Evolutionary conservation across 2,797 vertebrate genomes (phyloP).

Genomic region (Phoxinus dragarum): DNA sequence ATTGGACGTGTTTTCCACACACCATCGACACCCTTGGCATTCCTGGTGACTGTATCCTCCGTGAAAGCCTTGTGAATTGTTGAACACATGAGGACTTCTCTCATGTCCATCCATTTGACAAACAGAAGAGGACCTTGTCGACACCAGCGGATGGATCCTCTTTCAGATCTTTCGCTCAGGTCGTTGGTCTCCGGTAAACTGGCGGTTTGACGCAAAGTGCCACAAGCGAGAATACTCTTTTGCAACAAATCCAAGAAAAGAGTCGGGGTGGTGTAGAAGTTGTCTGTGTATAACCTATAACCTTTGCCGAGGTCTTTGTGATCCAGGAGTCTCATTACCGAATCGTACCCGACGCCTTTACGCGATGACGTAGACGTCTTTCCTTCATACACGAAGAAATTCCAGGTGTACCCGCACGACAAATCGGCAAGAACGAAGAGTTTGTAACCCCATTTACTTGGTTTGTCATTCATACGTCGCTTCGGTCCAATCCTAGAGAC

Average conservation of each 20-base stretch:
- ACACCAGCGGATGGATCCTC: slow-evolving; percentile 49
- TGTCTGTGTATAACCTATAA: slow-evolving; percentile 74
- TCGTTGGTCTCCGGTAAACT: background rate
- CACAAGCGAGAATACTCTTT: slow-evolving; percentile 30
- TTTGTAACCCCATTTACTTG: slow-evolving; percentile 71
- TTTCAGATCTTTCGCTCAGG: background rate
- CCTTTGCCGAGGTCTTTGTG: slow-evolving; percentile 68
- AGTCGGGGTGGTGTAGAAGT: slow-evolving; percentile 71
- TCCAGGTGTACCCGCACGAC: slow-evolving; percentile 67
- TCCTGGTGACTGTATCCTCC: background rate
- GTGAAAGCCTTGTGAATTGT: slow-evolving; percentile 48
- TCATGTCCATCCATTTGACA: slow-evolving; percentile 42
- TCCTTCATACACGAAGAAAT: slow-evolving; percentile 72
- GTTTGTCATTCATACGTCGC: slow-evolving; percentile 67
- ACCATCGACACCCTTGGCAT: background rate
- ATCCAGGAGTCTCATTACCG: slow-evolving; percentile 69
- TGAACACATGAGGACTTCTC: slow-evolving; percentile 45
- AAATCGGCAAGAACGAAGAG: slow-evolving; percentile 73
- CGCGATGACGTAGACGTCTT: slow-evolving; percentile 48
- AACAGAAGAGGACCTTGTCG: slow-evolving; percentile 47
- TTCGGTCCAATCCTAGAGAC: slow-evolving; percentile 67
- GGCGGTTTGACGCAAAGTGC: background rate
- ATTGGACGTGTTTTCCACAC: slow-evolving; percentile 14
- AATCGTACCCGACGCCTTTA: slow-evolving; percentile 66
- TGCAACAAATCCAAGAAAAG: slow-evolving; percentile 63